These are phyloP conservation scores for Sturnus vulgaris DNA, from an alignment of 2,113 vertebrate species.

Conservation along the genomic window DNA sequence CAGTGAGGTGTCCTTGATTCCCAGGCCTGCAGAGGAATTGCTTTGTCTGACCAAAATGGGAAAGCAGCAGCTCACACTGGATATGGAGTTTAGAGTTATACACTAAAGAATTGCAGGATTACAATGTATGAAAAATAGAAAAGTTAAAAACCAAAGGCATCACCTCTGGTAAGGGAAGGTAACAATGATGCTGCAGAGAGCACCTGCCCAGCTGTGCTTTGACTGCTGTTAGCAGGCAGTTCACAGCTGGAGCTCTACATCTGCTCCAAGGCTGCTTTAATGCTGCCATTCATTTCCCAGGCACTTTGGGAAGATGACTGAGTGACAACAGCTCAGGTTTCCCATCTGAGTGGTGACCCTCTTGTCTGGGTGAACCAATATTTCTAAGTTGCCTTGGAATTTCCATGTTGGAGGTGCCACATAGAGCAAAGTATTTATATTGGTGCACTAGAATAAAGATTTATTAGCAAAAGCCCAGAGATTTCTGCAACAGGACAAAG, in stretches of 20 bases:
- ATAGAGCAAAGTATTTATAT: background rate
- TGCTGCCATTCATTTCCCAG: background rate
- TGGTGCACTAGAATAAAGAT: background rate
- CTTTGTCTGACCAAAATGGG: background rate
- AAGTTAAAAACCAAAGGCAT: background rate
- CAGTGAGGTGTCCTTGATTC: background rate
- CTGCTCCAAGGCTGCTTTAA: background rate
- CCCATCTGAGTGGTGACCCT: background rate
- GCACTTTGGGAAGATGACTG: background rate
- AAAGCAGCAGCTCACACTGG: background rate
- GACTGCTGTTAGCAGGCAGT: background rate
- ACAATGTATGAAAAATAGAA: rapidly evolving
- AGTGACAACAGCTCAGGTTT: background rate
- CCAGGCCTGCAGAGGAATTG: background rate
- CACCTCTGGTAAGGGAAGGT: background rate
- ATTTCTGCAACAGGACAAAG: background rate
- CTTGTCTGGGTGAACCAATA: background rate
- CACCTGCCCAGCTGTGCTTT: background rate
- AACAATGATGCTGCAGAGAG: background rate
- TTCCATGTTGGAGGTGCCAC: background rate
- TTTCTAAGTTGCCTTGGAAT: background rate
- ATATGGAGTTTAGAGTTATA: background rate
- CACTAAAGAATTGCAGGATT: background rate
- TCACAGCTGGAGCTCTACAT: background rate
- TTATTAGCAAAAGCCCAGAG: background rate